Conservation (phyloP, 1,140 invertebrate species). For the Caenorhabditis tropicalis region DNA sequence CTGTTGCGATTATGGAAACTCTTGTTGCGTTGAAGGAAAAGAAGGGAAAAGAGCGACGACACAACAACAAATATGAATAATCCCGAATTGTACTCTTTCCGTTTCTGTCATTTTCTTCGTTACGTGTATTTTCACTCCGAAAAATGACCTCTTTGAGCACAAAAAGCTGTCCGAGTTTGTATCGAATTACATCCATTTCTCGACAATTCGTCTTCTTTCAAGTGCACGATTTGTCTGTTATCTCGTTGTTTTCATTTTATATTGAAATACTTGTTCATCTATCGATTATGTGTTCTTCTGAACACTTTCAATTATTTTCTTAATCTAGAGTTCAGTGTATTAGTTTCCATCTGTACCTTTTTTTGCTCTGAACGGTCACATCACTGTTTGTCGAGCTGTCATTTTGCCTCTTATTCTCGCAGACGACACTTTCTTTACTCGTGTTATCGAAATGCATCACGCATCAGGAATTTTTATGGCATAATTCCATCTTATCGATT, state of each 20-base stretch:
- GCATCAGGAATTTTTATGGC: conserved; percentile 39
- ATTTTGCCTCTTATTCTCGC: neutral
- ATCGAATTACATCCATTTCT: conserved; percentile 18
- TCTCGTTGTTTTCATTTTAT: neutral
- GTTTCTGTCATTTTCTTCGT: neutral
- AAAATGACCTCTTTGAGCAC: conserved; percentile 20
- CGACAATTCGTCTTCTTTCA: neutral
- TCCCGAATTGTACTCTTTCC: conserved; percentile 17
- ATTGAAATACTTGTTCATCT: neutral
- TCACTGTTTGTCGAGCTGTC: conserved; percentile 31
- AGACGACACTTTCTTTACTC: conserved; percentile 19
- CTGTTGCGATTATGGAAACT: conserved; percentile 37
- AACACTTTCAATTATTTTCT: too few relatives aligned
- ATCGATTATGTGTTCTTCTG: too few relatives aligned
- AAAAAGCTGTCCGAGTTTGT: neutral
- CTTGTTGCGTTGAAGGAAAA: neutral
- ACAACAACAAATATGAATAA: conserved; percentile 45
- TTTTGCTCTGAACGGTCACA: conserved; percentile 35
- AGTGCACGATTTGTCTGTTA: neutral
- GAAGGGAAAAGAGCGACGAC: neutral
- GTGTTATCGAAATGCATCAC: conserved; percentile 41
- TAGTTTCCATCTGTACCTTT: neutral
- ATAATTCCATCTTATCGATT: conserved; percentile 40
- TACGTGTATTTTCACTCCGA: neutral
- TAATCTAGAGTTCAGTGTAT: too few relatives aligned